These are phyloP conservation scores for Platycnemis pennipes DNA, from an alignment of 2,888 invertebrate species.

Conservation along the genomic window DNA sequence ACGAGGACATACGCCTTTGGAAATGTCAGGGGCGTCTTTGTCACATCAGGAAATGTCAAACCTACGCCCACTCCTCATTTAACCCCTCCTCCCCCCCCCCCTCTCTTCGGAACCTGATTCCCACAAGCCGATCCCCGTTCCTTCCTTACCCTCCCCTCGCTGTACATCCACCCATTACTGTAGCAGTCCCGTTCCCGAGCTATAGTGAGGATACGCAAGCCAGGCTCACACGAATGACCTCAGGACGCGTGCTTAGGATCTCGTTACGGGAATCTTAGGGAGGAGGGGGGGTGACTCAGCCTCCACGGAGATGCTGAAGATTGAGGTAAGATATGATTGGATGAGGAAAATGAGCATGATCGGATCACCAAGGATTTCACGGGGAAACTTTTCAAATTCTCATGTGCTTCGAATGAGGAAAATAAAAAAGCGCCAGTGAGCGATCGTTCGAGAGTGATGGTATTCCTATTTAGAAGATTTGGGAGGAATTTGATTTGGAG, in stretches of 20 bases:
- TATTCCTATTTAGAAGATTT: too few species aligned
- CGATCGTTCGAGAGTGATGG: too few species aligned
- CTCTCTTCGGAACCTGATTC: background rate
- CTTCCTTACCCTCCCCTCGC: background rate
- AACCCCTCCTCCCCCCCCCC: background rate
- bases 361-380: too few species aligned
- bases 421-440: too few species aligned
- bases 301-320: too few species aligned
- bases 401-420: too few species aligned
- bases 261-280: background rate
- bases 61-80: background rate
- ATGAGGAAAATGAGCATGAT: too few species aligned
- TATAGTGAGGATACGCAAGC: background rate
- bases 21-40: conserved; percentile 66
- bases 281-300: background rate
- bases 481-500: too few species aligned
- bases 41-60: conserved; percentile 61
- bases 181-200: background rate
- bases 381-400: too few species aligned
- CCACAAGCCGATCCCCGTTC: background rate
- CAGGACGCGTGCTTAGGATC: background rate
- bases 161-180: background rate
- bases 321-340: too few species aligned
- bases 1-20: conserved; percentile 21
- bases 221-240: background rate